phyloP scores from a whole-genome alignment of 2,113 vertebrate genomes.

The Pitta sordida region DNA sequence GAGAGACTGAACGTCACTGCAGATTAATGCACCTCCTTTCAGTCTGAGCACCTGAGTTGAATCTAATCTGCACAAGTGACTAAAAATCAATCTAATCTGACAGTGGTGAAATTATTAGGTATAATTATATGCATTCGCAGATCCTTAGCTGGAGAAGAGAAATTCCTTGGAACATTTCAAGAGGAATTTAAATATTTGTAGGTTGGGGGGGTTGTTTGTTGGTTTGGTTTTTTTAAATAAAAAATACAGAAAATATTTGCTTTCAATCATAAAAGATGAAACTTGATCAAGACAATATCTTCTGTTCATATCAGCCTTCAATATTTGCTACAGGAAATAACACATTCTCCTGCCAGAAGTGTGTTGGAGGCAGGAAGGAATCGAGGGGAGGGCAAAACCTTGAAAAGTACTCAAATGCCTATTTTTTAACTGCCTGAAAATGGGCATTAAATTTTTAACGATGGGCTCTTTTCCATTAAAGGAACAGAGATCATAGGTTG shows the following conservation, averaged over 20 bases:
- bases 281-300: neutral
- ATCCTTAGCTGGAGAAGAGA: neutral
- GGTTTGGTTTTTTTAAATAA: neutral
- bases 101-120: constrained; percentile 45
- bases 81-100: constrained; percentile 63
- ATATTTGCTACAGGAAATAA: constrained; percentile 52
- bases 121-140: constrained; percentile 31
- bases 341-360: neutral
- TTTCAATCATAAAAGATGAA: neutral
- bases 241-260: neutral
- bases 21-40: constrained; percentile 50
- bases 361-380: constrained; percentile 30
- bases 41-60: constrained; percentile 53
- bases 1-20: constrained; percentile 39
- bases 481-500: neutral
- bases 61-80: constrained; percentile 41
- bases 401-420: neutral
- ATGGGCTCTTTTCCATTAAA: neutral
- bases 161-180: neutral
- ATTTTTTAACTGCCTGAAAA: constrained; percentile 13
- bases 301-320: neutral
- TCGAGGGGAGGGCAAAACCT: constrained; percentile 20
- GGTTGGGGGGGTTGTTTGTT: neutral
- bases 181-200: neutral
- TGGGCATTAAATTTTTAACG: neutral